Percentiles rank a stretch among this genome's conserved stretches.
These are phyloP conservation scores for Tillus elongatus DNA, from an alignment of 2,888 invertebrate genomes.

Conservation along the genomic window DNA sequence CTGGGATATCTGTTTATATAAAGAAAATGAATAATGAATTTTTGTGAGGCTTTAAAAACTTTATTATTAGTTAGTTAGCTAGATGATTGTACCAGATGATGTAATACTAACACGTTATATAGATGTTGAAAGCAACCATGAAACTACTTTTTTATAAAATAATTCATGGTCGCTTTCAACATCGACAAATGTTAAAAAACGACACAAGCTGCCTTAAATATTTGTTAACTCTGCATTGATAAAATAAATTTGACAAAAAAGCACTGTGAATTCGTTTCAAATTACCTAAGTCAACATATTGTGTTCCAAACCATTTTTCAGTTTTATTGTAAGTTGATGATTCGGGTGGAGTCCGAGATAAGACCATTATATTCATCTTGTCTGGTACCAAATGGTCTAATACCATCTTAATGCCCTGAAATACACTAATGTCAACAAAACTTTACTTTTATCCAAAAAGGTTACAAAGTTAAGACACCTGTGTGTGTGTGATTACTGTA, in stretches of 20 bases:
- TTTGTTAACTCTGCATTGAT: constrained; percentile 6
- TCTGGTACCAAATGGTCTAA: constrained; percentile 54
- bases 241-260: too few species aligned
- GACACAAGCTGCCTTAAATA: too few species aligned
- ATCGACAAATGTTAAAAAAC: too few species aligned
- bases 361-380: constrained; percentile 60
- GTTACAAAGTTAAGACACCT: background rate
- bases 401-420: constrained; percentile 51
- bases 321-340: constrained; percentile 49
- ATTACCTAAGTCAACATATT: constrained; percentile 55
- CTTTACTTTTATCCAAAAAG: background rate
- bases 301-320: constrained; percentile 80
- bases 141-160: too few species aligned
- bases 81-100: too few species aligned
- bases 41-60: too few species aligned
- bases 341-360: constrained; percentile 51
- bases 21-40: constrained; percentile 9
- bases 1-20: constrained; percentile 48
- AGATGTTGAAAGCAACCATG: too few species aligned
- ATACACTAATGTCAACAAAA: constrained; percentile 12
- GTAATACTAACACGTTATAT: too few species aligned
- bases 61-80: too few species aligned
- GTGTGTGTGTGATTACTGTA: too few species aligned
- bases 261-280: too few species aligned
- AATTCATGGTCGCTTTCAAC: too few species aligned